Evolutionary conservation across 2,113 vertebrate genomes (phyloP).

Genomic region (Ornithorhynchus anatinus): DNA sequence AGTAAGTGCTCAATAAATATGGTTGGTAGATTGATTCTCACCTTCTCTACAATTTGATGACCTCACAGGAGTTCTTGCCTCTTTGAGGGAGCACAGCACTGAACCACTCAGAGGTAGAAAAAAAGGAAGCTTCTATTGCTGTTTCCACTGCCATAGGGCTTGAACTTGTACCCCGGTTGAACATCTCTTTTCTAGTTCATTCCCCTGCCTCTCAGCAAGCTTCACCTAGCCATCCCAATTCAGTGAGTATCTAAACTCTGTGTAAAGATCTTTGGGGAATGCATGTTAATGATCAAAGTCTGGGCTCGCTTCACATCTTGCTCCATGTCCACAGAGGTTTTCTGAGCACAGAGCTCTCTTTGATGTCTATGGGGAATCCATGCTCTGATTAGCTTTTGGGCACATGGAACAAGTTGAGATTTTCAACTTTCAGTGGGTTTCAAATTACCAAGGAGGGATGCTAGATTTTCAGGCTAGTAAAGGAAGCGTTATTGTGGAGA

Average conservation of each 20-base stretch:
- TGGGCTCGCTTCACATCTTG: neutral
- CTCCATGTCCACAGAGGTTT: neutral
- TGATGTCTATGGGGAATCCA: conserved; percentile 5
- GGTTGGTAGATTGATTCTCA: too few species aligned
- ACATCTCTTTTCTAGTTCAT: too few species aligned
- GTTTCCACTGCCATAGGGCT: too few species aligned
- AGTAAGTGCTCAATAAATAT: too few species aligned
- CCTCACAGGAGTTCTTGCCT: too few species aligned
- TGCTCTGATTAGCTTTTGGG: conserved; percentile 6
- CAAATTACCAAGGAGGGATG: neutral
- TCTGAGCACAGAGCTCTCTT: conserved; percentile 8
- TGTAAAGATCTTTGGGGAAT: neutral
- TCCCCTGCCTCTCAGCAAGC: too few species aligned
- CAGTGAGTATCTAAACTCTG: neutral
- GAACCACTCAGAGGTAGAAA: too few species aligned
- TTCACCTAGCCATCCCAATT: neutral
- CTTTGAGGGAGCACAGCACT: too few species aligned
- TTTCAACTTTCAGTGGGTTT: too few species aligned
- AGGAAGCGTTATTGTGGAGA: conserved; percentile 11
- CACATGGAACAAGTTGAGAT: conserved; percentile 13
- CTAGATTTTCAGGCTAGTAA: conserved; percentile 41
- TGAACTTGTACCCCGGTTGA: too few species aligned
- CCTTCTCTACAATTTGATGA: too few species aligned
- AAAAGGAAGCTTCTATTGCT: too few species aligned
- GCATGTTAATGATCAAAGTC: neutral